Evolutionary conservation across 2,888 invertebrate species (phyloP), one percentile per base, ranked within the genome.

Genomic region (Caenorhabditis zanzibari): DNA sequence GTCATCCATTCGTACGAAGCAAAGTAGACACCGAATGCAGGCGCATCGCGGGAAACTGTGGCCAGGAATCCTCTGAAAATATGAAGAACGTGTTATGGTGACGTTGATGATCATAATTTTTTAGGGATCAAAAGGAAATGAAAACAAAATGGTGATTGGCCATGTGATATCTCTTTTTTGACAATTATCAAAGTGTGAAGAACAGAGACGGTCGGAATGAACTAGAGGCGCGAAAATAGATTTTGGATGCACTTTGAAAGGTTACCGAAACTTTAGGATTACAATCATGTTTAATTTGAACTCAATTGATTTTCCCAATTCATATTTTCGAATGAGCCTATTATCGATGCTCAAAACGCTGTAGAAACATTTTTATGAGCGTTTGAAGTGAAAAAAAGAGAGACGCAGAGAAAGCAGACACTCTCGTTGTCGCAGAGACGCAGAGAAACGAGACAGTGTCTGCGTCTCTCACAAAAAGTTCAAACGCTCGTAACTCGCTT

Each of bases 11-110:
- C 97, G 92, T 96, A 97, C 0, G 95, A 95, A 2, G 95, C 94
- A 92, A 97, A 98, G 93, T 98, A 97, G 68, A 95, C 94, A 0
- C 95, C 95, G 91, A 96, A 96, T 0, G 95, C 96, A 12, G 97
- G 96, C 14, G 95, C 94, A 93, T 97, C 97, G 41, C 97, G 86
- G n/a, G 89, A 56, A n/a, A 90, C 84, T 5, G 91, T 91, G 1
- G 89, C 86, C 38, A 86, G 22, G 72, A 88, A 88, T 19, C 91
- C 91, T 85, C 91, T 91, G 72, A 71, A 69, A 79, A 61, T 32
- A 49, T 10, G 28, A 16, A 58, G 38, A 61, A 41, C 41, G 44
- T n/a, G n/a, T 28, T 4, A 47, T 32, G 44, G 44, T 59, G 58
- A 71, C 58, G 58, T 71, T 16, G 32, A 35, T 71, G 41, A 41